Percentiles rank a stretch among this genome's conserved stretches.
These are phyloP conservation scores for Leptinotarsa lineolata DNA, from an alignment of 1,140 invertebrate species.

Conservation along the genomic window DNA sequence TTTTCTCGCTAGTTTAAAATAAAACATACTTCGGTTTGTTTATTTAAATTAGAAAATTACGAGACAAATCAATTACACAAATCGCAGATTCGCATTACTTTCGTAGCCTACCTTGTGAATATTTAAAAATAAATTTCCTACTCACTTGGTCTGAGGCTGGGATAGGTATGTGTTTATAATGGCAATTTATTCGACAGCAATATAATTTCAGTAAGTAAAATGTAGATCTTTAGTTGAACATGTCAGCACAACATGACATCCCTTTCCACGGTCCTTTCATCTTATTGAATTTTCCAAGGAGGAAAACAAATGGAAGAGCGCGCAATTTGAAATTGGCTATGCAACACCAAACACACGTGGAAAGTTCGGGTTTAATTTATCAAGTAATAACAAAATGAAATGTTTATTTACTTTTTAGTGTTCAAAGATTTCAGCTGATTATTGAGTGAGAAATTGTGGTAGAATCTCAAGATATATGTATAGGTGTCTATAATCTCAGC, in stretches of 20 bases:
- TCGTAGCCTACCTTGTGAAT: background rate
- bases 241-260: conserved; percentile 1
- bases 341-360: background rate
- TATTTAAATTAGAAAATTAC: background rate
- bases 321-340: background rate
- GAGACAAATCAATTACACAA: background rate
- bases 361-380: no score
- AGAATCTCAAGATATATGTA: no score
- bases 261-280: conserved; percentile 1
- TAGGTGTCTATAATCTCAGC: no score
- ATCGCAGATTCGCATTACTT: background rate
- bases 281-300: background rate
- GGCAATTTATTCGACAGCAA: background rate
- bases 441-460: no score
- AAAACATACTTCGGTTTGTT: background rate
- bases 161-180: background rate
- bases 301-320: background rate
- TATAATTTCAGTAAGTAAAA: background rate
- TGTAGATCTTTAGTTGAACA: background rate
- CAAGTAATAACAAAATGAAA: no score
- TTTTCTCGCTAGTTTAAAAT: background rate
- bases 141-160: background rate
- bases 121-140: background rate
- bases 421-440: no score
- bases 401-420: no score